Evolutionary conservation across 1,140 invertebrate species (phyloP).

Genomic region (Microplitis demolitor): DNA sequence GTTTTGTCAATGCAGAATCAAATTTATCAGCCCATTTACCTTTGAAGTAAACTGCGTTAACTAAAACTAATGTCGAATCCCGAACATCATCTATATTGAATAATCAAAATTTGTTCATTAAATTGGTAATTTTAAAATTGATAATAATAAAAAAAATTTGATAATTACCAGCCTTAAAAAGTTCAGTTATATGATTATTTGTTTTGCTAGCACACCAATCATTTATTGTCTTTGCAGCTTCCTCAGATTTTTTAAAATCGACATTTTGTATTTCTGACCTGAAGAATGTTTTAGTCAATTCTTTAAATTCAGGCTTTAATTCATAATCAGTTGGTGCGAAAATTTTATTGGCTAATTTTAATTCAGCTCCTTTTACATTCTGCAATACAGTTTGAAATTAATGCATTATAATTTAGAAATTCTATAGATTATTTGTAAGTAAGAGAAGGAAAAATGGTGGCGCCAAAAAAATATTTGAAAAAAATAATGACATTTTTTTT

Average conservation of each 20-base stretch:
- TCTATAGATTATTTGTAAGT: too few species aligned
- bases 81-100: constrained; percentile 23
- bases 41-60: constrained; percentile 79
- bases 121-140: neutral
- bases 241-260: neutral
- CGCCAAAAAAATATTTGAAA: too few species aligned
- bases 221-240: neutral
- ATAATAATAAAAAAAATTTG: neutral
- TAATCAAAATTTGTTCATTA: neutral
- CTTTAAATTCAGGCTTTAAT: neutral
- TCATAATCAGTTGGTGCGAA: neutral
- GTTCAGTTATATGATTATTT: neutral
- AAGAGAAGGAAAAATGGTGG: too few species aligned
- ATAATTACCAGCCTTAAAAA: neutral
- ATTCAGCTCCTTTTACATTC: constrained; percentile 22
- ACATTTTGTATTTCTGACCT: neutral
- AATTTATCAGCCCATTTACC: constrained; percentile 76
- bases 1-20: constrained; percentile 62
- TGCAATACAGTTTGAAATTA: constrained; percentile 17
- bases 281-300: neutral
- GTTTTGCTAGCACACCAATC: neutral
- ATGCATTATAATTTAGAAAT: neutral
- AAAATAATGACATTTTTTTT: too few species aligned
- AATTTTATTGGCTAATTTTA: neutral
- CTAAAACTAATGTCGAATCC: constrained; percentile 67